Evolutionary conservation across 2,113 vertebrate genomes (phyloP), one percentile per base, ranked within the genome.

Genomic region (Psittacara wagleri): DNA sequence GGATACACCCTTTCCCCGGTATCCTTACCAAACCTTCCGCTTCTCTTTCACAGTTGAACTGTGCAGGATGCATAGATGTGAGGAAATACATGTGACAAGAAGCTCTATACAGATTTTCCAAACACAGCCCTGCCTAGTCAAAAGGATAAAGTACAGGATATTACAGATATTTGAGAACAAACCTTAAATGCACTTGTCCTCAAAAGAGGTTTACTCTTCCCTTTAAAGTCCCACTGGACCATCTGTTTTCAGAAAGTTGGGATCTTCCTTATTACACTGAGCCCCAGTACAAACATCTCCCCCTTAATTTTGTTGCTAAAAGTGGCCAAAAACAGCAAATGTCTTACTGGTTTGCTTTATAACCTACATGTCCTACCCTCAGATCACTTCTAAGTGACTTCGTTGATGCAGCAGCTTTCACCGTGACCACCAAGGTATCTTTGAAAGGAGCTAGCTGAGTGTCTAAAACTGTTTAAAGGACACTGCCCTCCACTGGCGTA

Each of bases 11-110:
- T 70, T 95, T 92, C 33, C 33, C 23, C 44, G 28, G 16, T 74
- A 20, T 62, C 24, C 25, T 91, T 62, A 51, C 54, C 1, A 2
- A 22, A 41, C 18, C n/a, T 69, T 92, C 59, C 0, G 0, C 69
- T 89, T 23, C 48, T 55, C 24, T 85, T 84, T 90, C 13, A 13
- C 23, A 13, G 20, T 10, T 87, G 39, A 82, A 29, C 39, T 76
- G 31, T 61, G 91, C 44, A 52, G 68, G 41, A 66, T 59, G 12
- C 5, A 0, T 51, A 85, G 62, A 43, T 82, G 9, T 72, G 49
- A 93, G 66, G 74, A 87, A 78, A 75, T 68, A 35, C 7, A 43
- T 12, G 22, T 78, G 51, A 33, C 37, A 86, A 74, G 46, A 62
- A 67, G 35, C 41, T 79, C 79, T 89, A 33, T 52, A 37, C 15